These are phyloP conservation scores for Myotis findleyi DNA, from an alignment of 2,797 vertebrate species.

Conservation along the genomic window DNA sequence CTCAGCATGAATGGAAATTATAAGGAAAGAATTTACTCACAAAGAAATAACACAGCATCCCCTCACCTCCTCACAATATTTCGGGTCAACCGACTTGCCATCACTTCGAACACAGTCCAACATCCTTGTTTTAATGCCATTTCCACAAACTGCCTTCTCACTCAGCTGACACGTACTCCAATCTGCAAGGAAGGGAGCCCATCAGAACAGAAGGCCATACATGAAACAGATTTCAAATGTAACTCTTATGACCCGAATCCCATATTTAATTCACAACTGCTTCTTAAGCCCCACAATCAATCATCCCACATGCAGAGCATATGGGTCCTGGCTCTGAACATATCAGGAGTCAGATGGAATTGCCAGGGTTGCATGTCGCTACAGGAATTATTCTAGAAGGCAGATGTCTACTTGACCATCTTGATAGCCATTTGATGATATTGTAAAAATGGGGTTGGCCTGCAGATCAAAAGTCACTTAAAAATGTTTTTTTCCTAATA, in stretches of 20 bases:
- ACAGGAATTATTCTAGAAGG: slow-evolving; percentile 64
- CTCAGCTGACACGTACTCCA: slow-evolving; percentile 99
- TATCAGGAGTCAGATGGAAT: slow-evolving; percentile 67
- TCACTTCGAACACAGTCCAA: slow-evolving; percentile 97
- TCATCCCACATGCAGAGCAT: slow-evolving; percentile 61
- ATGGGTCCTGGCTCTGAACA: slow-evolving; percentile 63
- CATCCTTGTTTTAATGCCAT: slow-evolving; percentile 97
- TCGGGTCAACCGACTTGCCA: slow-evolving; percentile 96
- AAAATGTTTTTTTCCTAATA: slow-evolving; percentile 36
- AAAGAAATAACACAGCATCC: slow-evolving; percentile 53
- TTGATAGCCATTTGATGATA: slow-evolving; percentile 40
- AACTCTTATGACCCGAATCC: slow-evolving; percentile 65
- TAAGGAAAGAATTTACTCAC: slow-evolving; percentile 64
- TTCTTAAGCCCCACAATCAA: slow-evolving; percentile 71
- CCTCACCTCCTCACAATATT: slow-evolving; percentile 95
- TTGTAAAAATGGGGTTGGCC: not conserved
- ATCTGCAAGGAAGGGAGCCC: slow-evolving; percentile 88
- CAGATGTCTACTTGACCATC: slow-evolving; percentile 64
- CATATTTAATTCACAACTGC: slow-evolving; percentile 73
- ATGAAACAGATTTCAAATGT: slow-evolving; percentile 56
- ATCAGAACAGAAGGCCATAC: slow-evolving; percentile 52
- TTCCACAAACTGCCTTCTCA: slow-evolving; percentile 95
- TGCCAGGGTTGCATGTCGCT: slow-evolving; percentile 60
- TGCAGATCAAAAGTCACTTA: slow-evolving; percentile 51
- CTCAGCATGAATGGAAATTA: slow-evolving; percentile 74